These are phyloP conservation scores for Drosophila sturtevanti DNA, from an alignment of 1,140 invertebrate genomes.

Conservation along the genomic window DNA sequence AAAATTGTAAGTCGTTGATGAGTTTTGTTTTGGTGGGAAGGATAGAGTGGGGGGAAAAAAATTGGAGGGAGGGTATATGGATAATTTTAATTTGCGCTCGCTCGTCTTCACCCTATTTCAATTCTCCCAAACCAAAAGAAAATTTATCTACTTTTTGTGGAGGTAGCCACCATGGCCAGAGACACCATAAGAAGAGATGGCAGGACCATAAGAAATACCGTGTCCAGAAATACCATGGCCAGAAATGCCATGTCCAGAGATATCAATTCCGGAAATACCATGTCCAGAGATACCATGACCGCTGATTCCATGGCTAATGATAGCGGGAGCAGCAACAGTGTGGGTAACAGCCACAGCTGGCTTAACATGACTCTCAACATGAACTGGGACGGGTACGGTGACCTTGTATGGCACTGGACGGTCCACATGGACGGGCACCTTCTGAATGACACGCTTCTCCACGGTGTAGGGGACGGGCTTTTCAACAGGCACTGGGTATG, in stretches of 20 bases:
- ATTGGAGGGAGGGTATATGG: constrained; percentile 15
- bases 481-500: constrained; percentile 85
- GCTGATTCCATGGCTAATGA: constrained; percentile 49
- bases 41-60: constrained; percentile 6
- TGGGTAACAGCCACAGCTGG: constrained; percentile 57
- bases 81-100: constrained; percentile 60
- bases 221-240: constrained; percentile 18
- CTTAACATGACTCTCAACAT: constrained; percentile 82
- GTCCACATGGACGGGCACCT: constrained; percentile 83
- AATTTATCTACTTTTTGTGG: constrained; percentile 80
- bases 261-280: constrained; percentile 17
- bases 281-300: constrained; percentile 38
- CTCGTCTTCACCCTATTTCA: constrained; percentile 66
- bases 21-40: constrained; percentile 46
- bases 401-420: constrained; percentile 86
- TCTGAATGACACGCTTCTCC: constrained; percentile 84
- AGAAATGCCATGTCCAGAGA: constrained; percentile 14
- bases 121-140: constrained; percentile 44
- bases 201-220: constrained; percentile 24
- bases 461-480: constrained; percentile 86
- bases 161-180: constrained; percentile 74
- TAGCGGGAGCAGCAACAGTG: constrained; percentile 55
- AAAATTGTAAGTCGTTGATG: constrained; percentile 76
- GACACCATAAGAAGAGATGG: constrained; percentile 51
- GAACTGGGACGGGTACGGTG: constrained; percentile 85